Conservation (phyloP, 2,888 invertebrate genomes). For the Rotaria macrura region DNA sequence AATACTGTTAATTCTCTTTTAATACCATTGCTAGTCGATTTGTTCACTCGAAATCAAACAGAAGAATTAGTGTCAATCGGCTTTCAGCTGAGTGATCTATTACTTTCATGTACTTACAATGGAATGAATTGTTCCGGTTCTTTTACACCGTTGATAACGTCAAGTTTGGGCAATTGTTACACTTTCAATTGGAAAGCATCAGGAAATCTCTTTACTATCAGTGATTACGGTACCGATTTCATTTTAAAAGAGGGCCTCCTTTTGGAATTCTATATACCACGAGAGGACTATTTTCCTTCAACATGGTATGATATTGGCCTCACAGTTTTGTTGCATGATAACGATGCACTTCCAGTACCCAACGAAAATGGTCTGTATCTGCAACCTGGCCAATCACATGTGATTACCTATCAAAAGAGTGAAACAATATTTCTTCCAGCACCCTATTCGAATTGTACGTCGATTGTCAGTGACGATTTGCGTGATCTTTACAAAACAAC, state of each 20-base stretch:
- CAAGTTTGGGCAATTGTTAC: neutral
- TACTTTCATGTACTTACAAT: too few species aligned
- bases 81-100: too few species aligned
- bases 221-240: neutral
- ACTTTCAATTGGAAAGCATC: neutral
- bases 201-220: neutral
- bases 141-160: neutral
- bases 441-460: neutral
- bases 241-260: neutral
- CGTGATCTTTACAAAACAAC: too few species aligned
- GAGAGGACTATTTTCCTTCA: neutral
- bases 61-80: too few species aligned
- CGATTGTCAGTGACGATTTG: neutral
- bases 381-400: neutral
- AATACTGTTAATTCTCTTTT: too few species aligned
- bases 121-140: too few species aligned
- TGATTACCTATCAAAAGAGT: neutral
- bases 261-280: neutral
- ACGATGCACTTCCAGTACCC: neutral
- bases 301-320: neutral
- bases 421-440: neutral
- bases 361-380: neutral
- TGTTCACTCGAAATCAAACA: too few species aligned
- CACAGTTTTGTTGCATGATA: neutral
- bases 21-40: too few species aligned